A percentile compares a stretch with the other conserved stretches of the same genome.
phyloP scores from a whole-genome alignment of 2,888 invertebrate species.

The Oasisia sp. region DNA sequence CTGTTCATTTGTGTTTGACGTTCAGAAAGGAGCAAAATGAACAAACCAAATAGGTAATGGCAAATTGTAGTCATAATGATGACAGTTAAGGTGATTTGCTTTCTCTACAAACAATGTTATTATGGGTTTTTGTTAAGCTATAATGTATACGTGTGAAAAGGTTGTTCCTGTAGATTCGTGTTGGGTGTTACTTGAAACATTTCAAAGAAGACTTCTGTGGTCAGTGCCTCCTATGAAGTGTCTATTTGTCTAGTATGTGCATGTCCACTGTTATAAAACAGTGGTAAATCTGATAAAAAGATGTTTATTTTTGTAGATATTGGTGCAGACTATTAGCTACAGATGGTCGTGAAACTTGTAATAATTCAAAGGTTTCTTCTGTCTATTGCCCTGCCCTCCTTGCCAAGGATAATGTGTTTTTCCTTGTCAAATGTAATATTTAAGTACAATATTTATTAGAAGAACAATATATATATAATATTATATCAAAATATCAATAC shows the following conservation, averaged over 20 bases:
- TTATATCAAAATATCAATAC: no score
- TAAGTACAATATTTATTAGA: background rate
- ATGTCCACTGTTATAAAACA: background rate
- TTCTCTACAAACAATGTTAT: background rate
- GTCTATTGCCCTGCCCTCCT: background rate
- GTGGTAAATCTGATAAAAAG: background rate
- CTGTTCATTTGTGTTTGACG: background rate
- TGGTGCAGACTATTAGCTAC: conserved; percentile 8
- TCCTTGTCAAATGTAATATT: background rate
- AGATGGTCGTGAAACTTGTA: background rate
- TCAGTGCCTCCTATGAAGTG: background rate
- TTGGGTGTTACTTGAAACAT: no score
- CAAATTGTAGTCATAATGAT: background rate
- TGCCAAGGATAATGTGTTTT: background rate
- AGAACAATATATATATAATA: no score
- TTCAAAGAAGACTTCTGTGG: no score
- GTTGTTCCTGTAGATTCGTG: background rate
- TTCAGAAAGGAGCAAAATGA: background rate
- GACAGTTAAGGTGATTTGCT: background rate
- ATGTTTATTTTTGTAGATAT: background rate
- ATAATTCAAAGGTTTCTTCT: background rate
- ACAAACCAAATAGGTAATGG: background rate
- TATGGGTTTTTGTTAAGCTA: background rate
- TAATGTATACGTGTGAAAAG: background rate
- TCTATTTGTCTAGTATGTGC: background rate